These are phyloP conservation scores for Cremastobaeus sp. DNA, from an alignment of 2,888 invertebrate species.

Conservation along the genomic window DNA sequence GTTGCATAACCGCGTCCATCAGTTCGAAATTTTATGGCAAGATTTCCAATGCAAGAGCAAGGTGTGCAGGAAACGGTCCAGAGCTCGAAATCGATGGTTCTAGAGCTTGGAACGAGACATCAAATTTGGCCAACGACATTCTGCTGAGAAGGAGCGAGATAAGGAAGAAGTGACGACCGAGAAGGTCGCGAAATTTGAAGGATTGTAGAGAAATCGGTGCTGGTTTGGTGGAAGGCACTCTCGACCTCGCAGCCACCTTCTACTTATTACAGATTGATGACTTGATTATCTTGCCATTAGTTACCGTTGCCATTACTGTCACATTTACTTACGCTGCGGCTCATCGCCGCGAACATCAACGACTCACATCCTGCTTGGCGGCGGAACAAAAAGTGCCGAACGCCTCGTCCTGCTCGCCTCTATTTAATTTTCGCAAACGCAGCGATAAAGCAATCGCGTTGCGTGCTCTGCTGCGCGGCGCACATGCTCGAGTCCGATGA, in stretches of 20 bases:
- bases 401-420: constrained; percentile 5
- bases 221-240: too few relatives aligned
- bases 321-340: constrained; percentile 36
- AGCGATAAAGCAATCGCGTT: constrained; percentile 52
- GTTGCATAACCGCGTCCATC: too few relatives aligned
- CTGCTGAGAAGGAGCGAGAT: too few relatives aligned
- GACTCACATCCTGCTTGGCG: constrained; percentile 13
- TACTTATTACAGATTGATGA: constrained; percentile 42
- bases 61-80: too few relatives aligned
- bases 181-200: neutral
- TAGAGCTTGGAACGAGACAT: too few relatives aligned
- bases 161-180: too few relatives aligned
- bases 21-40: too few relatives aligned
- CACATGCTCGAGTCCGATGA: constrained; percentile 42
- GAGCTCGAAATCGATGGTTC: too few relatives aligned
- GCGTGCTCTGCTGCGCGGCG: constrained; percentile 40
- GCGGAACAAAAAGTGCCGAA: constrained; percentile 16
- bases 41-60: too few relatives aligned
- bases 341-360: constrained; percentile 23
- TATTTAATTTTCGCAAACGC: constrained; percentile 47
- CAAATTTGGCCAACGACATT: too few relatives aligned
- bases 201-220: too few relatives aligned
- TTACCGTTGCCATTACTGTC: constrained; percentile 43
- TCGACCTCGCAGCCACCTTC: constrained; percentile 8
- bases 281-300: constrained; percentile 42